Base-by-base conservation (phyloP, 1,140 invertebrate species). In the Drosophila funebris region DNA sequence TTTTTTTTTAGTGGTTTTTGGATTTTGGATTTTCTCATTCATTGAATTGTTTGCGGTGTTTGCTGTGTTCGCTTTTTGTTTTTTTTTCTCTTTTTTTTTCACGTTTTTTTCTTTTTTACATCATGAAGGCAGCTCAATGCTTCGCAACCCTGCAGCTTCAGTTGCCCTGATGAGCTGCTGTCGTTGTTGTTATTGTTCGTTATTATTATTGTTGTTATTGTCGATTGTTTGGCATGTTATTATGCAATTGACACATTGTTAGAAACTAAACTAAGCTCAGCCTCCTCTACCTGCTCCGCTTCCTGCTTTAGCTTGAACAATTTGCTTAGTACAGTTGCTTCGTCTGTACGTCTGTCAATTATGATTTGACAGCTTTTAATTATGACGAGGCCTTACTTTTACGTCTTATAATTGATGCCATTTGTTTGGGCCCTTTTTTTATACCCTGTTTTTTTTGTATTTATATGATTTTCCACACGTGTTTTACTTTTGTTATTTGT, bases 221-320 rank as follows among this genome's bases (percentile, higher is more conserved):
- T 44, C 41, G 58, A 54, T 39, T 48, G 66, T 39, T 73, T 20
- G 60, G 27, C n/a, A 33, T n/a, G 56, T 73, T 63, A 75, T 84
- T 85, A 85, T 87, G 81, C 82, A 85, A 85, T 85, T 87, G 52
- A 82, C 81, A 82, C 78, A 88, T 88, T 82, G 75, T 87, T 83
- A 76, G 74, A 68, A 75, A 64, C 9, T 11, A 64, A 71, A 57
- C 11, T 14, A 46, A 31, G 58, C 18, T 16, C 6, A 50, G 58
- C 31, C 58, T 54, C 52, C 31, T 37, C 31, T 18, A 16, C 4
- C 29, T 8, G 24, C 29, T 14, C 5, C 33, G 29, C n/a, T 43
- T 53, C 50, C 27, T 52, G 27, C 36, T 16, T 36, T 9, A 13
- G 33, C 31, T 53, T 18, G 8, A 16, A 18, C 48, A 33, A 36